Evolutionary conservation across 2,888 invertebrate species (phyloP), one percentile per base, ranked within the genome.

Genomic region (Lydus trimaculatus): DNA sequence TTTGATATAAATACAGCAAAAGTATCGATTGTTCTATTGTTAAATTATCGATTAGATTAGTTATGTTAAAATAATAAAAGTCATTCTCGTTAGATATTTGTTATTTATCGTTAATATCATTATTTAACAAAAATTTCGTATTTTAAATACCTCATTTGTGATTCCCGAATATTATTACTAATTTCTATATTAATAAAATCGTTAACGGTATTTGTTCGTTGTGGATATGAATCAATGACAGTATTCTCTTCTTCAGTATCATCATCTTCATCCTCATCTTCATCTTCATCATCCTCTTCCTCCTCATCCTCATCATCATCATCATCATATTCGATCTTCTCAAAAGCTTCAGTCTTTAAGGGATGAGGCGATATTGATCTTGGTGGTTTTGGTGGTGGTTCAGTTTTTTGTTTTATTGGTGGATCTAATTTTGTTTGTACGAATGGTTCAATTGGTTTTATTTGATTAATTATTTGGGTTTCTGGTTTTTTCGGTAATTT

Each of bases 281-380:
- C 36, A 13, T 36, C 36, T 4, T 36, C 36, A 0, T 36, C 36
- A 39, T 74, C 75, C 25, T 77, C 78, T 20, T 73, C 72, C 6
- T 74, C 76, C 43, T 76, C 76, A 23, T 78, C 76, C 4, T 78
- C 79, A 20, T 74, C 75, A 58, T 78, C 78, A 17, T 78, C 79
- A 25, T 80, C 78, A 43, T 81, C 80, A 65, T 79, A 79, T 62
- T 79, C 80, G 25, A 80, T 77, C 61, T 81, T 80, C 31, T 81
- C 80, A 48, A 80, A 77, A 31, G 74, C 76, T 60, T 81, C 80
- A 33, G 77, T 62, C 65, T 75, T 64, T 59, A 80, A 77, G 1
- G 82, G 83, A 72, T 83, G 83, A 3, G 84, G 82, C 11, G 83
- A 80, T 11, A 82, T 80, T n/a, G 84, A 80, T 66, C 82, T 78